Base-by-base conservation (phyloP, 1,140 invertebrate species). In the Anastrepha obliqua region DNA sequence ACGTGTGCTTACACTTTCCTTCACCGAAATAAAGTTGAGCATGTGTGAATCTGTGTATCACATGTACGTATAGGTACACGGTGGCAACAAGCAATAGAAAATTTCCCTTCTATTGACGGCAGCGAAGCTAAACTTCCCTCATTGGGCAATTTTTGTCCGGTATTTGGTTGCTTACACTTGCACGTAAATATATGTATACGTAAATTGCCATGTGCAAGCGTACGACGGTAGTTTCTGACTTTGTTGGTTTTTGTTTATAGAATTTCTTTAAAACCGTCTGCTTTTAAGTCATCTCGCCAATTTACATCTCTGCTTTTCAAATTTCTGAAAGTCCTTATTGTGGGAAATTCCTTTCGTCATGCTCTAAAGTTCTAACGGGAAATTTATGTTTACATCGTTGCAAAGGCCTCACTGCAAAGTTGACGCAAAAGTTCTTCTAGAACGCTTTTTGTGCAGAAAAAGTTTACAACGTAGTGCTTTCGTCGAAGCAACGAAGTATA, bases 401-500 rank as follows among this genome's bases (percentile, higher is more conserved):
- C 70, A 74, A 13, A 74, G 42, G 44, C 70, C 9, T 47, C 44
- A 47, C 70, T n/a, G 70, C 17, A 74, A 81, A 81, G 74, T 81
- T 81, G 74, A 15, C 65, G 65, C 55, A 55, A 81, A 81, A 81
- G 74, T 81, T 81, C 74, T 20, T 20, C 74, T 3, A 2, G 47
- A 81, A 81, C 29, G 74, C 74, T 81, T 81, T 74, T 81, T 81
- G 74, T 81, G 47, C 74, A 81, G 74, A 81, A 70, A 55, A 81
- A 81, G 74, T 81, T 81, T 42, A 55, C n/a, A 55, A 29, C 9
- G 7, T 51, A 6, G 74, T 81, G 74, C 74, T 81, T 81, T 81
- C 55, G 47, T 11, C 9, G 9, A 81, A 81, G 47, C 17, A 51
- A 2, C 20, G n/a, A 58, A 81, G 47, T 29, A 81, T 11, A 9